Base-by-base conservation (phyloP, 2,797 vertebrate species). In the Darevskia nairensis region DNA sequence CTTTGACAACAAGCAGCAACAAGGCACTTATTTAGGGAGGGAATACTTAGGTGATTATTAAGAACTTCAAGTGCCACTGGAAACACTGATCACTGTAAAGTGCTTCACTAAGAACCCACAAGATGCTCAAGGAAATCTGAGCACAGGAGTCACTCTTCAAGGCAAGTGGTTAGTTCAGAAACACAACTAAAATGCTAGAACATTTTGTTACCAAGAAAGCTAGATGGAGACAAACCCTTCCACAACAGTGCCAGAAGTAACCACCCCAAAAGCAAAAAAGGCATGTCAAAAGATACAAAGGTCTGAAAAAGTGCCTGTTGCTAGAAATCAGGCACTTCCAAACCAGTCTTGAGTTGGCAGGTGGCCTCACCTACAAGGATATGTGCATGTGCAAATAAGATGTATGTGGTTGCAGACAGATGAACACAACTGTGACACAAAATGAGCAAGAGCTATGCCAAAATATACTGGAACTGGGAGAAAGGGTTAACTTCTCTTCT, bases 181-280 rank as follows among this genome's bases (percentile, higher is more conserved):
- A 6, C 8, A n/a, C 35, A 29, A 69, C 44, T 27, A 29, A 80
- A 55, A n/a, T 29, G 27, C 68, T 71, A 13, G 68, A 69, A 71
- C 10, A 35, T 66, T 46, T 39, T 50, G 44, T 59, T 80, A 77
- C 55, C 39, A 15, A 66, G 39, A 44, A 39, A 55, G 15, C 61
- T 35, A 17, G 13, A 69, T 32, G 15, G 10, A 46, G 17, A 50
- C 21, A 74, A 35, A 39, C 32, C 13, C 7, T 59, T 39, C 32
- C n/a, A 15, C 35, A 68, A 2, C 91, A 78, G 89, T 88, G 69
- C 80, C 68, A 29, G 46, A 84, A 4, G 25, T 11, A 91, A 90
- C 61, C 88, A 15, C 39, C 71, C 69, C 44, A 13, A 88, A 74
- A 84, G 39, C 21, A 21, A 15, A 46, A 71, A 44, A 74, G 25